Evolutionary conservation across 2,797 vertebrate species (phyloP).

Genomic region (Ptychobarbus kaznakovi): DNA sequence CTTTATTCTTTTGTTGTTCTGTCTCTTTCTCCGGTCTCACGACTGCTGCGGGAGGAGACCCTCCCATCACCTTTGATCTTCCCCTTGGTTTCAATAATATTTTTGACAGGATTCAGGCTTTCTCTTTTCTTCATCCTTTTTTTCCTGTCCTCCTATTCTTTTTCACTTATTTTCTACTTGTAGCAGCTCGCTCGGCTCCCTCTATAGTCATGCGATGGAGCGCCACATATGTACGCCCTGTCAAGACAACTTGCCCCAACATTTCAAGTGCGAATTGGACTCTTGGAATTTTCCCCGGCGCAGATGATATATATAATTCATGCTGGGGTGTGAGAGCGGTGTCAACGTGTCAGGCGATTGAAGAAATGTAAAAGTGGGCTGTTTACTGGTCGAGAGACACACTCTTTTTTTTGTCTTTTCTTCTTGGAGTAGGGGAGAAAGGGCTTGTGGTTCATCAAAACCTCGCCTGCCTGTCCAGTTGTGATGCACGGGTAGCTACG

Average conservation of each 20-base stretch:
- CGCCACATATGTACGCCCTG: conserved; percentile 73
- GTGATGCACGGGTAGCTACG: conserved; percentile 68
- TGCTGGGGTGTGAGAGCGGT: conserved; percentile 80
- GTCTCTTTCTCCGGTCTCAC: conserved; percentile 74
- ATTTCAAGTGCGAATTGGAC: conserved; percentile 84
- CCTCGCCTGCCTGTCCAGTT: conserved; percentile 70
- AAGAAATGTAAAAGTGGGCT: conserved; percentile 82
- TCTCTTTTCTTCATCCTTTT: conserved; percentile 65
- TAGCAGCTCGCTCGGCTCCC: conserved; percentile 5
- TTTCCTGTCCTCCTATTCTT: conserved; percentile 55
- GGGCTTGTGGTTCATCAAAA: conserved; percentile 76
- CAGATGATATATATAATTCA: conserved; percentile 85
- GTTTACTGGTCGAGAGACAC: conserved; percentile 81
- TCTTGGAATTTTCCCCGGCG: conserved; percentile 73
- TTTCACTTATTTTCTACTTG: conserved; percentile 41
- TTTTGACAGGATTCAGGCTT: conserved; percentile 70
- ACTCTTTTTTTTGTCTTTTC: conserved; percentile 55
- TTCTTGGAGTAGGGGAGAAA: conserved; percentile 57
- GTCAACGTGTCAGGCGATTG: conserved; percentile 84
- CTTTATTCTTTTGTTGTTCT: conserved; percentile 82
- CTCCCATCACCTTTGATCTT: conserved; percentile 75
- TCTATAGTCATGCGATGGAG: conserved; percentile 25
- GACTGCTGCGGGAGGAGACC: conserved; percentile 76
- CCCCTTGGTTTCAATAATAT: conserved; percentile 75
- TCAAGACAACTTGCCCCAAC: conserved; percentile 83